Conservation (phyloP, 2,113 vertebrate genomes). For the Anser cygnoides region DNA sequence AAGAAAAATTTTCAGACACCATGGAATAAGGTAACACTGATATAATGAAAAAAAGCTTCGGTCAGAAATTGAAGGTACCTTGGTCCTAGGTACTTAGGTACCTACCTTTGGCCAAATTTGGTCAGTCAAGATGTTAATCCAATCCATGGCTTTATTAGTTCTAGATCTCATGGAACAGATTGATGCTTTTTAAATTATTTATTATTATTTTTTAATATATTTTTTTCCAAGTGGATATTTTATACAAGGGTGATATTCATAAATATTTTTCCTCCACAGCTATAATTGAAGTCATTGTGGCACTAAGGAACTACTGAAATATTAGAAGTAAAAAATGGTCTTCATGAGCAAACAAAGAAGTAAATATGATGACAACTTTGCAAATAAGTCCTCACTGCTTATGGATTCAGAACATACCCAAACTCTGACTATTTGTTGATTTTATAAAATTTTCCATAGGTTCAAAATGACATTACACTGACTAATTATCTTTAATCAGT, state of each 20-base stretch:
- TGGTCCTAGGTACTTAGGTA: not conserved
- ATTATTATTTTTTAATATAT: not conserved
- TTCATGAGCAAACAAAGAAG: not conserved
- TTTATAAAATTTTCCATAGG: conserved; percentile 36
- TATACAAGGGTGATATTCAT: not conserved
- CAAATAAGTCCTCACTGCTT: not conserved
- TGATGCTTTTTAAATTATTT: not conserved
- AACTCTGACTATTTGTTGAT: conserved; percentile 60
- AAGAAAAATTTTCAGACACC: not conserved
- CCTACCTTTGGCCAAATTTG: not conserved
- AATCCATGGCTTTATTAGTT: not conserved
- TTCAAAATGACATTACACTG: conserved; percentile 55
- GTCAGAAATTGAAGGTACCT: not conserved
- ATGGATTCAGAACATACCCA: conserved; percentile 18
- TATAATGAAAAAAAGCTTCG: not conserved
- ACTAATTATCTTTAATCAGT: conserved; percentile 67
- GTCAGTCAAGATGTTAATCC: not conserved
- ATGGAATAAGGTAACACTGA: not conserved
- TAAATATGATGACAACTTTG: not conserved
- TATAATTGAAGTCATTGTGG: not conserved
- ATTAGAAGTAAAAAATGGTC: not conserved
- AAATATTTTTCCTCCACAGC: not conserved
- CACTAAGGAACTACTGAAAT: not conserved
- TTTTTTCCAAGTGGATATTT: not conserved
- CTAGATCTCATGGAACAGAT: not conserved